Conservation (phyloP, 2,797 vertebrate genomes). For the Cuculus canorus region DNA sequence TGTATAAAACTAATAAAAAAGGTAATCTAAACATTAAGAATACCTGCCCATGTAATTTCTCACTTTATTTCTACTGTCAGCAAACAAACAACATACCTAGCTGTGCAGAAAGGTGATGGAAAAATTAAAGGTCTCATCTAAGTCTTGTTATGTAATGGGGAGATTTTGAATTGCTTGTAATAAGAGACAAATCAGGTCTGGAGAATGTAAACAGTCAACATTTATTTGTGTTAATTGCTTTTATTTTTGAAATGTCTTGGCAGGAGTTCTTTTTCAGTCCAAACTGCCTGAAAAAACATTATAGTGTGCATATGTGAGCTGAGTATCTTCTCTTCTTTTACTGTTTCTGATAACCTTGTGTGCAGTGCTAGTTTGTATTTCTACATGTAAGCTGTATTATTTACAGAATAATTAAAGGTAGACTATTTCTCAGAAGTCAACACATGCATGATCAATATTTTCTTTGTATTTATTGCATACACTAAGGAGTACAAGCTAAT, state of each 20-base stretch:
- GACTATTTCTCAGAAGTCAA: neutral
- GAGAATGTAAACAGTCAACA: neutral
- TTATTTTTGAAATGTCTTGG: neutral
- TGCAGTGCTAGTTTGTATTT: neutral
- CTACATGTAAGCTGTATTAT: neutral
- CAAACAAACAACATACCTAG: neutral
- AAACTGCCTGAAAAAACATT: neutral
- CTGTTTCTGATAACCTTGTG: neutral
- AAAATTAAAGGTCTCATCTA: neutral
- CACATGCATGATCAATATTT: neutral
- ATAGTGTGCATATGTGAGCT: neutral
- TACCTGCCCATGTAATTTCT: neutral
- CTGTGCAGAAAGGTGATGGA: neutral
- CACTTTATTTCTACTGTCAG: neutral
- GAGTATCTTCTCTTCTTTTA: neutral
- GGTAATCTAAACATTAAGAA: neutral
- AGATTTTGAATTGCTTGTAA: neutral
- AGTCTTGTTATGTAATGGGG: neutral
- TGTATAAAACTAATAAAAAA: neutral
- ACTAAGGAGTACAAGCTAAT: neutral
- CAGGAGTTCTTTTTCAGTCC: neutral
- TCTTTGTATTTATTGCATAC: neutral
- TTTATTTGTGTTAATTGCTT: constrained; percentile 18
- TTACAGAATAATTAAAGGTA: neutral
- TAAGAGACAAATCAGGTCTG: neutral